Base-by-base conservation (phyloP, 2,888 invertebrate genomes). In the Tachina fera region DNA sequence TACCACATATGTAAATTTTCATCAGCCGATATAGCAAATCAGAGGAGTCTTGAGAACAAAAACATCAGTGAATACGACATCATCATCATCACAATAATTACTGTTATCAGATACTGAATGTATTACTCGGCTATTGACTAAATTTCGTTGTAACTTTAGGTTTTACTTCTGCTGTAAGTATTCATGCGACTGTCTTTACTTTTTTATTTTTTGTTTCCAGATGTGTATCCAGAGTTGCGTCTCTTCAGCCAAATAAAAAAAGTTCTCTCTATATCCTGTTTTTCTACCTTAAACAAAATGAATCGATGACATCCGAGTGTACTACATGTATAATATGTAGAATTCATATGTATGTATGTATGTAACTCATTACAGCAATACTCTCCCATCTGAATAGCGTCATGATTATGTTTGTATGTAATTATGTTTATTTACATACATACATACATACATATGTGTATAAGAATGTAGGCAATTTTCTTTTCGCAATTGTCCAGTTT, bases 111-210 rank as follows among this genome's bases (percentile, higher is more conserved):
- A 83, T 63, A 41, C 60, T 53, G 51, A 68, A 70, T 77, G n/a
- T 79, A 49, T 60, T 58, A 58, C 56, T 82, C 75, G 63, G 60
- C 77, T 81, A 70, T 60, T 84, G 43, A 75, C 14, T 63, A 56
- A 16, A 70, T 61, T 56, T 43, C 58, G 45, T 68, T 67, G 60
- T 78, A 72, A 53, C 43, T 60, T 77, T 72, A 68, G n/a, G 16
- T 49, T 74, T 53, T 65, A 58, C 56, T 85, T 84, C 60, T 61
- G 87, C 90, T 89, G 90, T 90, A 90, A 90, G 90, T 90, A 90
- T 87, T 68, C 4, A 58, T 41, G 43, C 9, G 43, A 45, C 8
- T 75, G n/a, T 51, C 49, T 61, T 83, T 67, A 31, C 31, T 60
- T 71, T 72, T 61, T 70, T 56, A 56, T 47, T 72, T 68, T 14